These are phyloP conservation scores for Eudyptes chrysolophus DNA, from an alignment of 2,113 vertebrate species.

Conservation along the genomic window DNA sequence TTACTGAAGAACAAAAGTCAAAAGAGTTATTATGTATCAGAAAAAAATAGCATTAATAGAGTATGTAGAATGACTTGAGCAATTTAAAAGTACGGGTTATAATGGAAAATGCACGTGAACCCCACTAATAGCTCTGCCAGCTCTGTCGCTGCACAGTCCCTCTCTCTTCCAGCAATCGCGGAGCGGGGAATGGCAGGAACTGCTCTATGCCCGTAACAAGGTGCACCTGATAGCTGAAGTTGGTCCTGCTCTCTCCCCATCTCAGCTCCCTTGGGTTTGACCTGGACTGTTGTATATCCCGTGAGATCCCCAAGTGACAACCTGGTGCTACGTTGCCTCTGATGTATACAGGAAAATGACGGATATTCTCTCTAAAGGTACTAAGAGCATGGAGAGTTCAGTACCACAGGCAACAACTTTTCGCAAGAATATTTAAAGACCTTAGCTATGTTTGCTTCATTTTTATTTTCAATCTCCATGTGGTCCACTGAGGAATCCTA, in stretches of 20 bases:
- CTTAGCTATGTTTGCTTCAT: not conserved
- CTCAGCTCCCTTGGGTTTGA: not conserved
- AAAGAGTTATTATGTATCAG: not conserved
- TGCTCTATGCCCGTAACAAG: not conserved
- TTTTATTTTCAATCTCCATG: not conserved
- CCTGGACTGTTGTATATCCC: not conserved
- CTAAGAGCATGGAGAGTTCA: not conserved
- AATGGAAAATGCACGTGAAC: not conserved
- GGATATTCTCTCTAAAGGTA: not conserved
- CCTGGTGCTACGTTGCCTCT: not conserved
- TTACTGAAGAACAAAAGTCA: not conserved
- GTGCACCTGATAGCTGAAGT: not conserved
- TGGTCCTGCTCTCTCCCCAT: not conserved
- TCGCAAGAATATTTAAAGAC: not conserved
- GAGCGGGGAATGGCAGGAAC: not conserved
- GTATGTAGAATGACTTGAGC: not conserved
- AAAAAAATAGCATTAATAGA: not conserved
- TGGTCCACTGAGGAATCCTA: not conserved
- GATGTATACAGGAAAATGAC: not conserved
- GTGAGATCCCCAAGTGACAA: not conserved
- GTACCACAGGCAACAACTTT: not conserved
- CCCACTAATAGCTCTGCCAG: not conserved
- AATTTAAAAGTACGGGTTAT: not conserved
- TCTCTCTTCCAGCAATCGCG: rapidly evolving
- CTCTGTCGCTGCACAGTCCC: not conserved